phyloP scores from a whole-genome alignment of 2,888 invertebrate genomes.

The Penaeus monodon region DNA sequence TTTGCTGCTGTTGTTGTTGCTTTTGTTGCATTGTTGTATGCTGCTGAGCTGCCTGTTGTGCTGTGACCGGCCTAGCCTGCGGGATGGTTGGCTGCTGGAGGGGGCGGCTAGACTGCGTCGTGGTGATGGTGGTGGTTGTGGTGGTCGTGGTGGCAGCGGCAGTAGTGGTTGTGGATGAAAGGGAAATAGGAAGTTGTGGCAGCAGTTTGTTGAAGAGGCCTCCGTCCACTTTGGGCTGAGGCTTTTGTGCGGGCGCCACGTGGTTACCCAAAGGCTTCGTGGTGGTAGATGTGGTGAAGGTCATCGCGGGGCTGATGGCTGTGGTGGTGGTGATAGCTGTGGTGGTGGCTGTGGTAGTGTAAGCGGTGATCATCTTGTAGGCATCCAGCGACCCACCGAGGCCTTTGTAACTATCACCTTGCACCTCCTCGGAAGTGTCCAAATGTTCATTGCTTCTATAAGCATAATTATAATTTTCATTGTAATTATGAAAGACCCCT shows the following conservation, averaged over 20 bases:
- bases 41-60: constrained; percentile 35
- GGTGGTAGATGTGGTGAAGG: constrained; percentile 48
- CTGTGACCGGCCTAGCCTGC: constrained; percentile 39
- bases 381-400: constrained; percentile 17
- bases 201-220: constrained; percentile 62
- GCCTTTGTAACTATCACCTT: constrained; percentile 41
- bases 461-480: constrained; percentile 80
- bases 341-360: constrained; percentile 51
- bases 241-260: constrained; percentile 42
- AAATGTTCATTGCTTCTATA: constrained; percentile 79
- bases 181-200: constrained; percentile 59
- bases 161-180: constrained; percentile 59
- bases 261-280: constrained; percentile 60
- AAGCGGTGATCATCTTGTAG: constrained; percentile 60
- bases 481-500: constrained; percentile 70
- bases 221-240: constrained; percentile 51
- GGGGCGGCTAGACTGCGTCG: constrained; percentile 56
- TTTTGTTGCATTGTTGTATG: background rate
- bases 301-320: constrained; percentile 57
- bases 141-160: constrained; percentile 50
- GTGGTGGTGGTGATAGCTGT: constrained; percentile 57
- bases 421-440: constrained; percentile 37
- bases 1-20: constrained; percentile 36
- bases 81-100: constrained; percentile 46
- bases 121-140: constrained; percentile 59